Evolutionary conservation across 2,888 invertebrate genomes (phyloP).

Genomic region (Frankliniella fusca): DNA sequence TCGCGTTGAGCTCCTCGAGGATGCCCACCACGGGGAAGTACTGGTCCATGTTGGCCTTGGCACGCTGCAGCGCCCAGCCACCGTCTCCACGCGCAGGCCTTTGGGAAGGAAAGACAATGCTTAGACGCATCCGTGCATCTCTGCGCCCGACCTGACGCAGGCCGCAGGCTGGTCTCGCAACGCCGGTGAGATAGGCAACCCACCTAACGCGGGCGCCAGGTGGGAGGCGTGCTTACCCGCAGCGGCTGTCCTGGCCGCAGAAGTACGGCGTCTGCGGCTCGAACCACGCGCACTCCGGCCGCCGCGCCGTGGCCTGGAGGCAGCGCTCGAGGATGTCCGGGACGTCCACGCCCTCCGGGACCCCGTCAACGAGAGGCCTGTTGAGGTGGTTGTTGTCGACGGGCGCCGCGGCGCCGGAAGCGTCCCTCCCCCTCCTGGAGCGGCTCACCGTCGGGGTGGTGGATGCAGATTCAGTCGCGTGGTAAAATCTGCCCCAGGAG

Average conservation of each 20-base stretch:
- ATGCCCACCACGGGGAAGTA: slow-evolving; percentile 59
- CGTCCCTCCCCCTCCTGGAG: background rate
- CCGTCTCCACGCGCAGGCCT: slow-evolving; percentile 47
- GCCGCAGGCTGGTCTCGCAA: too few relatives aligned
- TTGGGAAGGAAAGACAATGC: background rate
- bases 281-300: slow-evolving; percentile 48
- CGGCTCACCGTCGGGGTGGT: background rate
- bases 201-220: background rate
- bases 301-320: slow-evolving; percentile 42
- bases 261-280: slow-evolving; percentile 58
- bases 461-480: background rate
- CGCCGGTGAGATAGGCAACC: background rate
- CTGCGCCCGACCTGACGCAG: too few relatives aligned
- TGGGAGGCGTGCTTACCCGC: slow-evolving; percentile 51
- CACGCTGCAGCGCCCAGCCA: slow-evolving; percentile 53
- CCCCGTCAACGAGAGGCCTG: background rate
- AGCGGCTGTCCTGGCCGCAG: slow-evolving; percentile 58
- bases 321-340: slow-evolving; percentile 45
- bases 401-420: background rate
- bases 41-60: slow-evolving; percentile 55
- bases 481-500: background rate
- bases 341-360: background rate
- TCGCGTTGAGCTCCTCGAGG: slow-evolving; percentile 56
- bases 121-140: background rate
- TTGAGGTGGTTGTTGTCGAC: background rate